These are phyloP conservation scores for Idaea dimidiata DNA, from an alignment of 2,888 invertebrate genomes.

Conservation along the genomic window DNA sequence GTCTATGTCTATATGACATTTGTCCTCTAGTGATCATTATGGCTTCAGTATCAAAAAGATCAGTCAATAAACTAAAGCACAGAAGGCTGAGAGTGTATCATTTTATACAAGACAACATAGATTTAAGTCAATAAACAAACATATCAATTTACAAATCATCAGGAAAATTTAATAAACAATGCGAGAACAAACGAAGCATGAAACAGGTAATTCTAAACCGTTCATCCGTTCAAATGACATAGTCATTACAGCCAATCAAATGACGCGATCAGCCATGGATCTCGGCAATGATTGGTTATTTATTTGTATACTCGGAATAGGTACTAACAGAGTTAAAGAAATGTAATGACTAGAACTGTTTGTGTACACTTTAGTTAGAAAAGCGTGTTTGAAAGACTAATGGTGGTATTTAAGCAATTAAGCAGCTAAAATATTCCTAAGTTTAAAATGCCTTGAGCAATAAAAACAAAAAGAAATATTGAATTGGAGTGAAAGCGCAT, in stretches of 20 bases:
- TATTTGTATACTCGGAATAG: constrained; percentile 2
- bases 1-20: no score
- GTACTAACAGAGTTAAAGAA: background rate
- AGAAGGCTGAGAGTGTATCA: no score
- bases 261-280: constrained; percentile 37
- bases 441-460: no score
- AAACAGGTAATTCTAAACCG: constrained; percentile 42
- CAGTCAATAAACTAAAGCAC: no score
- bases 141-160: background rate
- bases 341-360: background rate
- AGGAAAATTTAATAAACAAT: constrained; percentile 33
- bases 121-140: background rate
- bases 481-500: no score
- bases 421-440: no score
- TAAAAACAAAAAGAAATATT: no score
- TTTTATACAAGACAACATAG: background rate
- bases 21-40: no score
- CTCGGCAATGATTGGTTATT: constrained; percentile 12
- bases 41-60: no score
- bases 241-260: constrained; percentile 38
- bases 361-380: no score
- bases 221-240: constrained; percentile 35
- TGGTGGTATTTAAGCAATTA: no score
- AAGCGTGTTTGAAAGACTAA: no score
- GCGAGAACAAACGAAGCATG: constrained; percentile 40